Conservation (phyloP, 1,140 invertebrate species). For the Zaprionus vittiger region DNA sequence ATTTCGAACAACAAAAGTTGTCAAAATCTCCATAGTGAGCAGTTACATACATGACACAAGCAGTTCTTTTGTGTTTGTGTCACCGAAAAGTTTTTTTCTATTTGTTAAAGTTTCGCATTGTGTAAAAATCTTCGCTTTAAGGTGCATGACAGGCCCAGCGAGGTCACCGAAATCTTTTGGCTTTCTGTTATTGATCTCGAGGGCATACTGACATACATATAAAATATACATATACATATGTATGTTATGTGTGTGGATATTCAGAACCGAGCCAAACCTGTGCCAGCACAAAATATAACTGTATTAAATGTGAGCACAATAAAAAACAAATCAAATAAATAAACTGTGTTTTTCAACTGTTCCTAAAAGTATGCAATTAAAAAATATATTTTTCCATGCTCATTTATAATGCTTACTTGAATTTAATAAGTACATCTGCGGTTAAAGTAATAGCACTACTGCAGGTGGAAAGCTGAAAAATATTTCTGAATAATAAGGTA, state of each 20-base stretch:
- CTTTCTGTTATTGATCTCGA: constrained; percentile 1
- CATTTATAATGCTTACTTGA: too few relatives aligned
- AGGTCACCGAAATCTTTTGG: neutral
- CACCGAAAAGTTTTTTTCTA: constrained; percentile 59
- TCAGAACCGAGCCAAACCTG: neutral
- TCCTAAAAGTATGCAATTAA: neutral
- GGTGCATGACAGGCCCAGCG: neutral
- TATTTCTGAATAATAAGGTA: too few relatives aligned
- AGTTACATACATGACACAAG: constrained; percentile 44
- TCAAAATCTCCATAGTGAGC: neutral
- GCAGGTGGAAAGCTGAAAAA: too few relatives aligned
- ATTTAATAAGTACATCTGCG: too few relatives aligned
- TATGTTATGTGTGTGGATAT: neutral
- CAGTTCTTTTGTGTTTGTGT: constrained; percentile 31
- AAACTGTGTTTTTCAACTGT: neutral
- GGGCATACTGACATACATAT: neutral
- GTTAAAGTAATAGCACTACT: too few relatives aligned
- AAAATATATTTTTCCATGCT: neutral
- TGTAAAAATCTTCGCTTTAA: constrained; percentile 49
- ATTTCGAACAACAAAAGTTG: too few relatives aligned
- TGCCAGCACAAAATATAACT: too few relatives aligned
- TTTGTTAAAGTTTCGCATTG: constrained; percentile 51
- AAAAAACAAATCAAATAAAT: too few relatives aligned
- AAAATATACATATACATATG: neutral
- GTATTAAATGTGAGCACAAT: too few relatives aligned